Evolutionary conservation across 2,888 invertebrate species (phyloP), one percentile per base, ranked within the genome.

Genomic region (Cabera pusaria): DNA sequence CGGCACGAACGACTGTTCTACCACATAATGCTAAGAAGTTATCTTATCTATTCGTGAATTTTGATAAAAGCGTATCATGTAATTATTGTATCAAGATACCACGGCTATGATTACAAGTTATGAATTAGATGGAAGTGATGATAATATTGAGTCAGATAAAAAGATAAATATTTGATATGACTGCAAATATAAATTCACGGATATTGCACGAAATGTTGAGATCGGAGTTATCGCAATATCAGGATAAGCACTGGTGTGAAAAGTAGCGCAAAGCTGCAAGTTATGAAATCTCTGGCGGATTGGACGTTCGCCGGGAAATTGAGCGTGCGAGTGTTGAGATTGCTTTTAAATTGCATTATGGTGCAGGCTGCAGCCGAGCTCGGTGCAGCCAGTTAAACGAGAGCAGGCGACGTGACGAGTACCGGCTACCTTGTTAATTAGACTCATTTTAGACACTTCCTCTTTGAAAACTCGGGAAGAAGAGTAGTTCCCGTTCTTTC

Each of bases 261-360:
- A 48, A 39, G 22, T 43, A 37, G 29, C 35, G 44, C 26, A 48
- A 34, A 41, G 34, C 31, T 37, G 45, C 24, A 38, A 37, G 36
- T 45, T 49, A 52, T 47, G 50, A 52, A 55, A 57, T 49, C 47
- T 53, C 44, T 46, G 44, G 56, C 65, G 67, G 62, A 64, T 63
- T 59, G 57, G 64, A 65, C 68, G 72, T 79, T 57, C 61, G 56
- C 55, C 54, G 71, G 83, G 83, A 85, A 85, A 84, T 84, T 80
- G 76, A 74, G 73, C 79, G 73, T 62, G 66, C 68, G 59, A 53
- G 54, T 60, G 59, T 33, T 63, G 77, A 80, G 80, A 86, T 86
- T 83, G 85, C 75, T 80, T 83, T 83, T 82, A 83, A 84, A 86
- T 84, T 74, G 64, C 62, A 67, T 85, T 84, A 80, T 56, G 31